Evolutionary conservation across 2,113 vertebrate genomes (phyloP), one percentile per base, ranked within the genome.

Genomic region (Pseudorasbora parva): DNA sequence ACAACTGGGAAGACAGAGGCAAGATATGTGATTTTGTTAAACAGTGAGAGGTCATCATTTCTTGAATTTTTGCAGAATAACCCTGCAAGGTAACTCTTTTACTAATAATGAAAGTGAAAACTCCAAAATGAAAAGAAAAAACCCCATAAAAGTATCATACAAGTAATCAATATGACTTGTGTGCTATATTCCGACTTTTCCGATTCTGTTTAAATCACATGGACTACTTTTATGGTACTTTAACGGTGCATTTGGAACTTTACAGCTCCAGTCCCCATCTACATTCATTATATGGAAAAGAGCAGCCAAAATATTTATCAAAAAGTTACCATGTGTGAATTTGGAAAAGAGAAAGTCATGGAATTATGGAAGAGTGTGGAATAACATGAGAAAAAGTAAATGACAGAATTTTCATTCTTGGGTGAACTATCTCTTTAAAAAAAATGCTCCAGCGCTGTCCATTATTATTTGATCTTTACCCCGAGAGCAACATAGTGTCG

Each of bases 1-100:
- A 74, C 93, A 93, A 78, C 94, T 94, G 64, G 30, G 86, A n/a
- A 79, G 23, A 86, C 54, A 88, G 21, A 88, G n/a, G 3, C 76
- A 62, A 60, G 14, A 47, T 17, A 41, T 59, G 8, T 1, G 37
- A 9, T 41, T 59, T 30, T 64, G 49, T 41, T 82, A 9, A 43
- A 68, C 10, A 68, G 30, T 37, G 33, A 37, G 33, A 3, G 33
- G 33, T 9, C 62, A 2, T 66, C 14, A 30, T 30, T 30, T 64
- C 11, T 23, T 23, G 57, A 59, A 11, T 25, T 14, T 60, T 14
- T 25, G 23, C 10, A 21, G 15, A 66, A 23, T 10, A 23, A n/a
- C 56, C 56, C 17, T 51, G 15, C 15, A 51, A 19, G 15, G 1
- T 51, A 15, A 51, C 49, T 51, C 49, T 59, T 23, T 59, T 23